These are phyloP conservation scores for Nebria brevicollis DNA, from an alignment of 2,888 invertebrate genomes.

Conservation along the genomic window DNA sequence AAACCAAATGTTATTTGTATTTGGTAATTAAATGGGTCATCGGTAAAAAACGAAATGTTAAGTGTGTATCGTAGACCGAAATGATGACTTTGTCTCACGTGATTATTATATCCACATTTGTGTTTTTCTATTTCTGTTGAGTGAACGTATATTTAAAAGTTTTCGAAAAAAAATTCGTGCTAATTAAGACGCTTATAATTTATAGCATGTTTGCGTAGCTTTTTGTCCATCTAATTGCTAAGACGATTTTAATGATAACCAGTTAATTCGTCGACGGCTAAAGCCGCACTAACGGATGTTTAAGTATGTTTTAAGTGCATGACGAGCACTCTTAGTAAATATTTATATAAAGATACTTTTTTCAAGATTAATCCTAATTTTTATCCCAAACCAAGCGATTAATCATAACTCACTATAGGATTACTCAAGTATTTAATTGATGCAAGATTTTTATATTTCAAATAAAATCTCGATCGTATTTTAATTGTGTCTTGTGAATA, in stretches of 20 bases:
- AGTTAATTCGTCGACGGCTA: not conserved
- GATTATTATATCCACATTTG: conserved; percentile 11
- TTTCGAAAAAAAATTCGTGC: not conserved
- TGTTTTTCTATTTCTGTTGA: not conserved
- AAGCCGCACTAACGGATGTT: not conserved
- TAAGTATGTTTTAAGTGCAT: not conserved
- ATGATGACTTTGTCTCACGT: conserved; percentile 36
- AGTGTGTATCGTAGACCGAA: conserved; percentile 7
- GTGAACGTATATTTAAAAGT: not conserved
- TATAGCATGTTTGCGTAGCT: not conserved
- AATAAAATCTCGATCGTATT: not conserved
- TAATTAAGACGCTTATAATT: not conserved
- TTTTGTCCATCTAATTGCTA: not conserved
- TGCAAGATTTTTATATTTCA: not conserved
- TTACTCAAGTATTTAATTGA: not conserved
- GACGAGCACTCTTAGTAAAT: not conserved
- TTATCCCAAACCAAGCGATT: not conserved
- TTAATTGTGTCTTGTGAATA: no score
- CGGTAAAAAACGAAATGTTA: conserved; percentile 22
- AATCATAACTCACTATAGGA: not conserved
- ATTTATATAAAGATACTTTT: not conserved
- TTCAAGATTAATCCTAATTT: not conserved
- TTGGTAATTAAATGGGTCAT: conserved; percentile 41
- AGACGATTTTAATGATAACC: conserved; percentile 1
- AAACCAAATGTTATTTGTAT: conserved; percentile 44